These are phyloP conservation scores for Antrozous pallidus DNA, from an alignment of 2,797 vertebrate species.

Conservation along the genomic window DNA sequence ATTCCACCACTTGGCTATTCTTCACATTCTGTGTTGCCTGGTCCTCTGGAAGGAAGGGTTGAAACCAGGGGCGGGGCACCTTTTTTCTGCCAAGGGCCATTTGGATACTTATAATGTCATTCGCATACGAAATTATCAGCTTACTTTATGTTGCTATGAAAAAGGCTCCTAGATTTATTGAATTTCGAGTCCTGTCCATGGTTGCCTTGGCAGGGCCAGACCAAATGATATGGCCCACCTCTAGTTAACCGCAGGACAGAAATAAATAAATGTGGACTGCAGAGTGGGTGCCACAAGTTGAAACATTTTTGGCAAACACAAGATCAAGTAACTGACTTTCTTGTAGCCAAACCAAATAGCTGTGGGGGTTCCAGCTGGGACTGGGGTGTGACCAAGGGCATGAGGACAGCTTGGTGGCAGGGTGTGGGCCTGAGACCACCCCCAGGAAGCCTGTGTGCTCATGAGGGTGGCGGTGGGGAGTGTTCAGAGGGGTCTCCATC, in stretches of 20 bases:
- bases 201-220: too few relatives aligned
- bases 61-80: too few relatives aligned
- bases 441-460: neutral
- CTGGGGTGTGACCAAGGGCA: neutral
- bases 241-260: conserved; percentile 63
- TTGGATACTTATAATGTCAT: too few relatives aligned
- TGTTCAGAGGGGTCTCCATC: neutral
- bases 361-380: neutral
- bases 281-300: conserved; percentile 63
- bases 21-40: neutral
- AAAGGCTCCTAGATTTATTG: too few relatives aligned
- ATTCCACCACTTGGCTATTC: neutral
- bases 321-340: conserved; percentile 70
- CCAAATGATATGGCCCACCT: too few relatives aligned
- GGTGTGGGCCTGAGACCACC: neutral
- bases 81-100: too few relatives aligned
- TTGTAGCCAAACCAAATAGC: conserved; percentile 65
- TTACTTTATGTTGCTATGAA: too few relatives aligned
- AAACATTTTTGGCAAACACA: conserved; percentile 75
- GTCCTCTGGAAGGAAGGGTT: conserved; percentile 74
- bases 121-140: too few relatives aligned
- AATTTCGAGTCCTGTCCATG: too few relatives aligned
- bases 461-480: neutral
- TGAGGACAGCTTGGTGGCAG: neutral
- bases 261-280: conserved; percentile 76